phyloP scores from a whole-genome alignment of 2,797 vertebrate species.

The Artibeus lituratus region DNA sequence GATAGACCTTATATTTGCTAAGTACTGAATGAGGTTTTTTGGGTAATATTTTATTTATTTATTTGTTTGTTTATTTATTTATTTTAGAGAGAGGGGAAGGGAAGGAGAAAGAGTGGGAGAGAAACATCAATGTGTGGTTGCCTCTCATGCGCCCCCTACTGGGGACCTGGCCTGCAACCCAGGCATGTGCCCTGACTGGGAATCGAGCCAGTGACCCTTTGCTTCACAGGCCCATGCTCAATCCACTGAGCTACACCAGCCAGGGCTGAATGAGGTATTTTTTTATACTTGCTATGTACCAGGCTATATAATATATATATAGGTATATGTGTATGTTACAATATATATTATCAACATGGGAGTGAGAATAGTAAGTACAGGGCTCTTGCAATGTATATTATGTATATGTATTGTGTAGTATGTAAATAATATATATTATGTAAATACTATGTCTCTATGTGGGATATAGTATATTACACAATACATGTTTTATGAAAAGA shows the following conservation, averaged over 20 bases:
- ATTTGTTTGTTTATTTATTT: too few relatives aligned
- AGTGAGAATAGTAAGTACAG: neutral
- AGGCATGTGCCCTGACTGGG: too few relatives aligned
- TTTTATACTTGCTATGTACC: neutral
- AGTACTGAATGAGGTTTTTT: neutral
- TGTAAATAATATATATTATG: neutral
- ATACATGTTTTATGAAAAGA: neutral
- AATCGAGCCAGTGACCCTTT: too few relatives aligned
- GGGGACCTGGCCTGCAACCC: too few relatives aligned
- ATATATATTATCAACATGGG: neutral
- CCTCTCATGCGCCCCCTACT: too few relatives aligned
- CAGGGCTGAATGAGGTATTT: neutral
- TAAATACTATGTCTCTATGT: neutral
- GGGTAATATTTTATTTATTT: too few relatives aligned
- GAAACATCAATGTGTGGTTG: too few relatives aligned
- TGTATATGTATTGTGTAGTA: neutral
- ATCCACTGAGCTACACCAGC: too few relatives aligned
- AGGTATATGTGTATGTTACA: neutral
- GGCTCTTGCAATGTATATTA: neutral
- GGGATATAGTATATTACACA: neutral
- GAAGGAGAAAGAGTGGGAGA: too few relatives aligned
- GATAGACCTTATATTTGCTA: neutral
- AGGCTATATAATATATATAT: neutral
- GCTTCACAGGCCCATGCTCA: too few relatives aligned
- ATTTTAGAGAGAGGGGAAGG: too few relatives aligned